Conservation (phyloP, 1,140 invertebrate species). For the Leucophenga varia region DNA sequence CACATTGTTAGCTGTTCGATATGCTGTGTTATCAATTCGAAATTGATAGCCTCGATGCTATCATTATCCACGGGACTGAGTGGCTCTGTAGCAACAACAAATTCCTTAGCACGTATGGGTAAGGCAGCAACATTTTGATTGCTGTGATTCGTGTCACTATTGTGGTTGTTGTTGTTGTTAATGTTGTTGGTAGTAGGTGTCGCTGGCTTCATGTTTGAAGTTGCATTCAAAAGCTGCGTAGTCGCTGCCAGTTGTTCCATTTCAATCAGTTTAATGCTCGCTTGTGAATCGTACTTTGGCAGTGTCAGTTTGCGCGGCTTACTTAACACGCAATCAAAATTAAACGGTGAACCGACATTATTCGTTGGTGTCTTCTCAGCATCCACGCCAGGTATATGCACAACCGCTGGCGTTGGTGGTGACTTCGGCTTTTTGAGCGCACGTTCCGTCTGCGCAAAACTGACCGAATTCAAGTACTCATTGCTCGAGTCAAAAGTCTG, state of each 20-base stretch:
- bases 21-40: constrained; percentile 37
- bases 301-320: constrained; percentile 27
- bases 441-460: constrained; percentile 10
- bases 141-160: background rate
- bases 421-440: background rate
- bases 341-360: constrained; percentile 28
- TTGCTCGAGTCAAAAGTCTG: constrained; percentile 39
- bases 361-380: constrained; percentile 49
- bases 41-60: constrained; percentile 36
- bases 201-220: background rate
- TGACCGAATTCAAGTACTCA: constrained; percentile 32
- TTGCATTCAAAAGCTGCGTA: constrained; percentile 18
- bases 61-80: constrained; percentile 31
- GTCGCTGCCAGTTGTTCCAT: constrained; percentile 45
- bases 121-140: too few relatives aligned
- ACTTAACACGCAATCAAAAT: constrained; percentile 28
- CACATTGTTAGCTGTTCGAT: constrained; percentile 31
- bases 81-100: constrained; percentile 39
- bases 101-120: constrained; percentile 27
- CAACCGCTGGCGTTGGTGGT: constrained; percentile 6
- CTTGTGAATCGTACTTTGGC: constrained; percentile 29
- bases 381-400: constrained; percentile 18
- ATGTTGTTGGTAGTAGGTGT: constrained; percentile 6
- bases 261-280: constrained; percentile 43
- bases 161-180: constrained; percentile 5